Base-by-base conservation (phyloP, 2,797 vertebrate genomes). In the Centropyge bicolor region DNA sequence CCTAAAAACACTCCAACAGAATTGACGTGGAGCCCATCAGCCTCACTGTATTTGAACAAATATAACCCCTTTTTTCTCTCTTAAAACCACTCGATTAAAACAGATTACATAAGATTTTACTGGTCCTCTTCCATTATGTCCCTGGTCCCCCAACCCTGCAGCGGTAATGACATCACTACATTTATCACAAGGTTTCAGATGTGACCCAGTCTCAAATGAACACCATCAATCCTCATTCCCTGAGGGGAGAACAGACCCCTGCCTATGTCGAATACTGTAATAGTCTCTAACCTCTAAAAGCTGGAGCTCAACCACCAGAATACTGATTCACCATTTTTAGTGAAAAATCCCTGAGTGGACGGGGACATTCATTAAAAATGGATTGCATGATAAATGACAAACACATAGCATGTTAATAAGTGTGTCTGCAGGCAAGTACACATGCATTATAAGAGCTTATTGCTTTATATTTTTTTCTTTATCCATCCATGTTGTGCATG, bases 181-280 rank as follows among this genome's bases (percentile, higher is more conserved):
- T 89, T 86, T 75, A 91, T 91, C 88, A 87, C 71, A 43, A 43
- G 70, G 68, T 81, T 88, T 90, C 83, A 86, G 88, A 90, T 84
- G 77, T 88, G 86, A 88, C 84, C 82, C 57, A 57, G 46, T 88
- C 86, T 83, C 81, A 90, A 81, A 88, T 91, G 87, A 92, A 82
- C 84, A 75, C 78, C 89, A 92, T 93, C 88, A 78, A 84, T 91
- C 78, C 71, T 86, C 36, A 17, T 83, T 85, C 83, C 85, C 90
- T 0, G 70, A 78, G 80, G 86, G 79, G 54, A 62, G 74, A 70
- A 24, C 60, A 63, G 70, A 86, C 74, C 78, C 68, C 46, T 57
- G 31, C 67, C 76, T 60, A 17, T 86, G 76, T 86, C 48, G 5
- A 51, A 67, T 73, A 31, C 64, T 71, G 74, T 86, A 80, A 88